These are phyloP conservation scores for Syngnathus floridae DNA, from an alignment of 2,113 vertebrate species.

Conservation along the genomic window DNA sequence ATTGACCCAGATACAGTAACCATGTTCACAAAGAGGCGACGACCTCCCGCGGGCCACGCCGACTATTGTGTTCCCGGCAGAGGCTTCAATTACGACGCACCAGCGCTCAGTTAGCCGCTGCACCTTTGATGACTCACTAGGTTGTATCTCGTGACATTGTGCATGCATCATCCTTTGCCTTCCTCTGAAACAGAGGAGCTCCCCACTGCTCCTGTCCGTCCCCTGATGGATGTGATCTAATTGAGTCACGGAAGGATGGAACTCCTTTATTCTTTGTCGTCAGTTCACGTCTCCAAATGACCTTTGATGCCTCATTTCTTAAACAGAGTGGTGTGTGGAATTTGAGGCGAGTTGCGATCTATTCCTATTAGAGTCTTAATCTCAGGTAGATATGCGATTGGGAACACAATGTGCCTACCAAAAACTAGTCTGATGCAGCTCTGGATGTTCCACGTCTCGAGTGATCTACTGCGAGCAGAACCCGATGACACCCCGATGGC, in stretches of 20 bases:
- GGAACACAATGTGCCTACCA: constrained; percentile 13
- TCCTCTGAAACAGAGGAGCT: constrained; percentile 44
- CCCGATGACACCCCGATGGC: constrained; percentile 43
- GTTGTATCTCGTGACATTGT: constrained; percentile 48
- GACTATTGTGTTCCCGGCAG: constrained; percentile 52
- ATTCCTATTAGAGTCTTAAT: constrained; percentile 19
- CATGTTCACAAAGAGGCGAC: constrained; percentile 54
- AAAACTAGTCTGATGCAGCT: constrained; percentile 39
- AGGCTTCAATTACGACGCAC: constrained; percentile 59
- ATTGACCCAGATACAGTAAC: constrained; percentile 66
- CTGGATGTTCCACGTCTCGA: constrained; percentile 40
- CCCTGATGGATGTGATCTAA: constrained; percentile 61
- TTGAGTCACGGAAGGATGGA: constrained; percentile 53
- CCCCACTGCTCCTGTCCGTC: constrained; percentile 19
- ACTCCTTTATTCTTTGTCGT: constrained; percentile 16
- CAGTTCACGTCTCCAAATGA: constrained; percentile 24
- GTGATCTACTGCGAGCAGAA: constrained; percentile 50
- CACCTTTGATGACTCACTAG: constrained; percentile 42
- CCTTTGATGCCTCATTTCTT: constrained; percentile 28
- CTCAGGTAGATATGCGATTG: constrained; percentile 14
- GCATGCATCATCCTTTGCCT: constrained; percentile 27
- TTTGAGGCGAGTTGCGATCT: constrained; percentile 23
- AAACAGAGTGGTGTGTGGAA: constrained; percentile 11
- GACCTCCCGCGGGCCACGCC: constrained; percentile 39
- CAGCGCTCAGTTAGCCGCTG: constrained; percentile 50